These are phyloP conservation scores for Drosophila anomelani DNA, from an alignment of 2,888 invertebrate species.

Conservation along the genomic window DNA sequence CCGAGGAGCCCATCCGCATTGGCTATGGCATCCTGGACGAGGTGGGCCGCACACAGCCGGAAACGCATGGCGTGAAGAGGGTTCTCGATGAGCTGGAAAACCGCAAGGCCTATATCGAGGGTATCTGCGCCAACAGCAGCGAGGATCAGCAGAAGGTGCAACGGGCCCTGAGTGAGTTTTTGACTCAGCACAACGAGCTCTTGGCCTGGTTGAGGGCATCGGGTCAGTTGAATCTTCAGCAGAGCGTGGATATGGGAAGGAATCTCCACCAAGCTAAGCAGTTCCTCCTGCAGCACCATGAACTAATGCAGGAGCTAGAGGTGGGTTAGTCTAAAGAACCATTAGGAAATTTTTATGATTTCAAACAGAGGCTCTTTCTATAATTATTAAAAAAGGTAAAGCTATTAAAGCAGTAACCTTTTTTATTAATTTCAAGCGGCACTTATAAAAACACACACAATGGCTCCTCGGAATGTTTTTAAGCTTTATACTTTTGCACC, in stretches of 20 bases:
- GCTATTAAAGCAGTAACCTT: background rate
- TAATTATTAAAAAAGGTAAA: background rate
- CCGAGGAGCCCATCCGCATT: conserved; percentile 88
- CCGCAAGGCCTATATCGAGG: conserved; percentile 88
- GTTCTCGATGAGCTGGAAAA: conserved; percentile 91
- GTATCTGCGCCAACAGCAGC: conserved; percentile 88
- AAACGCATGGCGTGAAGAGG: conserved; percentile 88
- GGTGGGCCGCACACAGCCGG: conserved; percentile 87
- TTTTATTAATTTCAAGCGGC: conserved; percentile 3
- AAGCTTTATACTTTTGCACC: background rate
- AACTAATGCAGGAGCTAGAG: conserved; percentile 90
- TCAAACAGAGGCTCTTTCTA: background rate
- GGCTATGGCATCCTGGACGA: conserved; percentile 90
- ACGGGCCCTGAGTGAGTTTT: conserved; percentile 88
- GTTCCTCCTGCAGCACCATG: conserved; percentile 90
- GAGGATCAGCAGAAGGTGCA: conserved; percentile 90
- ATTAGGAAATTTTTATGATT: too few relatives aligned
- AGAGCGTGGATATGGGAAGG: conserved; percentile 91
- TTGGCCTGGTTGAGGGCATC: conserved; percentile 91
- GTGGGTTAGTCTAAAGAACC: conserved; percentile 80
- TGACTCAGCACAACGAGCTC: conserved; percentile 89
- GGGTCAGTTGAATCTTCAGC: conserved; percentile 90
- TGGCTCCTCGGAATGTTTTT: conserved; percentile 2
- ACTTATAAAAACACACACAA: background rate
- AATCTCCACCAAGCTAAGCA: conserved; percentile 88